Evolutionary conservation across 2,888 invertebrate species (phyloP).

Genomic region (Eupithecia exiguata): DNA sequence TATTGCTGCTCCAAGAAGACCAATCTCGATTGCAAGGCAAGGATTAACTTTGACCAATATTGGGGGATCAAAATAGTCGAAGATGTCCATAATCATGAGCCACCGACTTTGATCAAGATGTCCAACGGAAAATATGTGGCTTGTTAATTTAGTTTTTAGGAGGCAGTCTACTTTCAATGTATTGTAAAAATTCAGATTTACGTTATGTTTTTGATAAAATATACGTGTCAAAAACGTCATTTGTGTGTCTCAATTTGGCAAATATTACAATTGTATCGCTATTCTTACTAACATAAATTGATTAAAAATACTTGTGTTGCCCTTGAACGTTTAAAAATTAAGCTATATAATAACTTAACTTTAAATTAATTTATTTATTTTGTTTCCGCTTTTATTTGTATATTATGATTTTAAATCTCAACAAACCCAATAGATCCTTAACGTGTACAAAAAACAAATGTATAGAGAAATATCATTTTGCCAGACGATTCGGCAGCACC

Average conservation of each 20-base stretch:
- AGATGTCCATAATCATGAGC: constrained; percentile 2
- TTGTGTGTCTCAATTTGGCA: no score
- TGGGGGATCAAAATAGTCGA: constrained; percentile 12
- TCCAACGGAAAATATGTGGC: constrained; percentile 2
- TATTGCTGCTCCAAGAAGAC: constrained; percentile 23
- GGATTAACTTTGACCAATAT: constrained; percentile 13
- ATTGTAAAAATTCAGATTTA: neutral
- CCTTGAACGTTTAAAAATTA: no score
- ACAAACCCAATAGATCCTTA: neutral
- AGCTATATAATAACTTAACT: no score
- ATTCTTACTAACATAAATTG: neutral
- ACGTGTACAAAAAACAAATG: neutral
- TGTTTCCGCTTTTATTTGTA: neutral
- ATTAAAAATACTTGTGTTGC: neutral
- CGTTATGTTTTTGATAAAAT: no score
- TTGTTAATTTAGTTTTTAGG: neutral
- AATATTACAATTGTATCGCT: neutral
- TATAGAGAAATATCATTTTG: neutral
- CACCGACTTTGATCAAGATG: neutral
- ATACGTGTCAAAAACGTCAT: no score
- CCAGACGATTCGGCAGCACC: neutral
- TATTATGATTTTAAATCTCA: neutral
- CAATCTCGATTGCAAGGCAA: constrained; percentile 16
- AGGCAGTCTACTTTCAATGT: neutral
- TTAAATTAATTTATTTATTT: neutral